A percentile compares a stretch with the other conserved stretches of the same genome.
phyloP scores from a whole-genome alignment of 2,113 vertebrate species.

The Menura novaehollandiae region DNA sequence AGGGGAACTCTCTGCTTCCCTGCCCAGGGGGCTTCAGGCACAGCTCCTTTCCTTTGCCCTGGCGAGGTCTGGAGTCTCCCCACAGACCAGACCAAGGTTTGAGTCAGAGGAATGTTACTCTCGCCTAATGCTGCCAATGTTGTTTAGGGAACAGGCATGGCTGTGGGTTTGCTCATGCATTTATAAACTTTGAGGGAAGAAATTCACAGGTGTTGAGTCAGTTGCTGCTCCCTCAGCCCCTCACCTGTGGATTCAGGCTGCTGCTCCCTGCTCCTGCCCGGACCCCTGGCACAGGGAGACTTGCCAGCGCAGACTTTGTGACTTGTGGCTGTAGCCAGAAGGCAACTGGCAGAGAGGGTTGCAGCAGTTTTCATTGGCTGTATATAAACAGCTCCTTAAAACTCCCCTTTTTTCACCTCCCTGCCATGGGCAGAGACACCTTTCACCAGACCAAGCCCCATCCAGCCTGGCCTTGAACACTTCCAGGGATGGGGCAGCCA shows the following conservation, averaged over 20 bases:
- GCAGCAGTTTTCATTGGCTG: neutral
- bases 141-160: neutral
- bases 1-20: neutral
- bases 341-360: neutral
- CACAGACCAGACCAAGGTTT: rapidly evolving
- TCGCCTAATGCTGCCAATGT: neutral
- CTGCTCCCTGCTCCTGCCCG: neutral
- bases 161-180: rapidly evolving
- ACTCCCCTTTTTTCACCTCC: neutral
- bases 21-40: neutral
- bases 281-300: neutral
- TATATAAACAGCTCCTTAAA: neutral
- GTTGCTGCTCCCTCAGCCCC: neutral
- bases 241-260: neutral
- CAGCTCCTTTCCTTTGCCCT: neutral
- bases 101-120: neutral
- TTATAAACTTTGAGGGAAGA: neutral
- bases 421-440: neutral
- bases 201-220: neutral
- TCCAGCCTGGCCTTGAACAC: neutral
- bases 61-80: neutral
- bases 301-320: neutral
- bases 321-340: neutral
- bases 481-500: neutral
- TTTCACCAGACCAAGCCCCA: neutral